Percentiles rank a stretch among this genome's conserved stretches.
phyloP scores from a whole-genome alignment of 2,797 vertebrate genomes.

The Galagoides demidoff region DNA sequence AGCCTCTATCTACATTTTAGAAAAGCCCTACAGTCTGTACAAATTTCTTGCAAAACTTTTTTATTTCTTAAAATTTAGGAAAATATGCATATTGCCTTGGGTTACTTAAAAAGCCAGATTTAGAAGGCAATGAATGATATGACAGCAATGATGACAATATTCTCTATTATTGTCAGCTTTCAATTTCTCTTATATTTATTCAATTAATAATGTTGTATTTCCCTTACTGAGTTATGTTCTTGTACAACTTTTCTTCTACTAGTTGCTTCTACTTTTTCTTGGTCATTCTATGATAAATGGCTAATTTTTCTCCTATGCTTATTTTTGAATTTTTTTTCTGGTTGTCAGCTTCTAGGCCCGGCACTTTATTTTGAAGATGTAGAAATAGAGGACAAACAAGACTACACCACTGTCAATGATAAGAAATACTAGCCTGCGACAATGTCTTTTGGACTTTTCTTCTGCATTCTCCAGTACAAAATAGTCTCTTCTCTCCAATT shows the following conservation, averaged over 20 bases:
- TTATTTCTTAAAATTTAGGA: conserved; percentile 35
- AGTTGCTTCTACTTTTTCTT: not conserved
- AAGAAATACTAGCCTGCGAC: not conserved
- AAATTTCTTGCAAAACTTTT: conserved; percentile 29
- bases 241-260: not conserved
- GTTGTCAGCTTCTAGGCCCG: not conserved
- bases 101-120: conserved; percentile 42
- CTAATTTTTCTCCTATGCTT: not conserved
- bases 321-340: not conserved
- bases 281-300: not conserved
- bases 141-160: not conserved
- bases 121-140: not conserved
- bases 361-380: not conserved
- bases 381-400: not conserved
- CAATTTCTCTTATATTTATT: not conserved
- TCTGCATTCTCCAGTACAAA: not conserved
- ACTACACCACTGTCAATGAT: not conserved
- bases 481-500: not conserved
- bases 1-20: not conserved
- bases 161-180: not conserved
- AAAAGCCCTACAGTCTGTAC: not conserved
- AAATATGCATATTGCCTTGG: not conserved
- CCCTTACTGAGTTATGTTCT: not conserved
- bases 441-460: not conserved
- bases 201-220: not conserved